phyloP scores from a whole-genome alignment of 53 echinoderm and acorn worm genomes.

The Arbacia lixula region DNA sequence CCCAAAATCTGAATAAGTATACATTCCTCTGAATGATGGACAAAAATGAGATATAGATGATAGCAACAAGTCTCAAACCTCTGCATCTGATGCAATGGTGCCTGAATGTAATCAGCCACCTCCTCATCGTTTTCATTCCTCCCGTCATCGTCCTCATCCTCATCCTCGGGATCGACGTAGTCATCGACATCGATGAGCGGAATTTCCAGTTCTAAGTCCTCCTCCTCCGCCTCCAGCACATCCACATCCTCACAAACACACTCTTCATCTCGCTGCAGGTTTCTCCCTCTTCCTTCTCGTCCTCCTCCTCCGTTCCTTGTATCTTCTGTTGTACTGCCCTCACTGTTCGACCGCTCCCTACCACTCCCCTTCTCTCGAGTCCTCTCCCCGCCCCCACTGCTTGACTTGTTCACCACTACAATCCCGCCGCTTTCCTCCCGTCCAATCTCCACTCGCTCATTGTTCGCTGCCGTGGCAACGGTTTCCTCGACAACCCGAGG shows the following conservation, averaged over 20 bases:
- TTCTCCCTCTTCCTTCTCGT: not conserved
- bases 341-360: conserved; percentile 1
- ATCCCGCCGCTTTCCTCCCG: too few relatives aligned
- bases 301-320: conserved; percentile 13
- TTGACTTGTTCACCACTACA: too few relatives aligned
- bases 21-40: too few relatives aligned
- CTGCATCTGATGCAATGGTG: conserved; percentile 40
- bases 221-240: conserved; percentile 22
- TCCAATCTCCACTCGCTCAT: too few relatives aligned
- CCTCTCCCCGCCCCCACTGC: conserved; percentile 3
- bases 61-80: too few relatives aligned
- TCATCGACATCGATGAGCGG: conserved; percentile 19
- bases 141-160: conserved; percentile 37
- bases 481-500: too few relatives aligned
- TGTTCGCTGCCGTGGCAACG: too few relatives aligned
- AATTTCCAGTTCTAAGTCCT: conserved; percentile 39
- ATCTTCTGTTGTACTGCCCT: not conserved
- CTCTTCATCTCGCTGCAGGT: too few relatives aligned
- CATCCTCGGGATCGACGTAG: conserved; percentile 19
- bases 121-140: not conserved
- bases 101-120: conserved; percentile 25
- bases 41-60: too few relatives aligned
- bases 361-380: not conserved
- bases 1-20: too few relatives aligned
- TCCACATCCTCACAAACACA: conserved; percentile 49